These are phyloP conservation scores for Tetragonula carbonaria DNA, from an alignment of 2,888 invertebrate species.

Conservation along the genomic window DNA sequence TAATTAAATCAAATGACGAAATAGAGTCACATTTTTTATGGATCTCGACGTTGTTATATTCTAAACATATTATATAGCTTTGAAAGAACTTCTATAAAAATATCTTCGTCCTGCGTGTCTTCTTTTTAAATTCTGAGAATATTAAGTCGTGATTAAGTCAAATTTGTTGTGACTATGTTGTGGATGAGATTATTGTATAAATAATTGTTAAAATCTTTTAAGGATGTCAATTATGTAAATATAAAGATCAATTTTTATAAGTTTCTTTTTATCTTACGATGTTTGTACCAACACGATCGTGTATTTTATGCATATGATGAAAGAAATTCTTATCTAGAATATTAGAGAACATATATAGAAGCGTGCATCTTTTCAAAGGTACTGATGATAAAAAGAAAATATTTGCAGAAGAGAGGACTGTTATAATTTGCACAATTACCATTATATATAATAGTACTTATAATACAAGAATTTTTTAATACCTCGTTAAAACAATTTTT, in stretches of 20 bases:
- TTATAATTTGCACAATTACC: background rate
- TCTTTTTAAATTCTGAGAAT: background rate
- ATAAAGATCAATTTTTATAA: slow-evolving; percentile 2
- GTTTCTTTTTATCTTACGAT: background rate
- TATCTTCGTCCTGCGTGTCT: background rate
- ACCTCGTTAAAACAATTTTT: background rate
- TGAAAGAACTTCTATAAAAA: background rate
- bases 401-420: background rate
- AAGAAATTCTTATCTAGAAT: slow-evolving; percentile 46
- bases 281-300: slow-evolving; percentile 31
- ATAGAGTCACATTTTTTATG: background rate
- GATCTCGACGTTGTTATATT: background rate
- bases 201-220: background rate
- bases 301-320: slow-evolving; percentile 51
- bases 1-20: background rate
- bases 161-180: background rate
- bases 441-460: slow-evolving; percentile 27
- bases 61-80: background rate
- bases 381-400: slow-evolving; percentile 11
- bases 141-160: background rate
- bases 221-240: no score
- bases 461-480: background rate
- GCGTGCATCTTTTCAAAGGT: slow-evolving; percentile 11
- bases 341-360: slow-evolving; percentile 16
- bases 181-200: background rate